Conservation (phyloP, 1,140 invertebrate genomes). For the Aphelenchoides fujianensis region DNA sequence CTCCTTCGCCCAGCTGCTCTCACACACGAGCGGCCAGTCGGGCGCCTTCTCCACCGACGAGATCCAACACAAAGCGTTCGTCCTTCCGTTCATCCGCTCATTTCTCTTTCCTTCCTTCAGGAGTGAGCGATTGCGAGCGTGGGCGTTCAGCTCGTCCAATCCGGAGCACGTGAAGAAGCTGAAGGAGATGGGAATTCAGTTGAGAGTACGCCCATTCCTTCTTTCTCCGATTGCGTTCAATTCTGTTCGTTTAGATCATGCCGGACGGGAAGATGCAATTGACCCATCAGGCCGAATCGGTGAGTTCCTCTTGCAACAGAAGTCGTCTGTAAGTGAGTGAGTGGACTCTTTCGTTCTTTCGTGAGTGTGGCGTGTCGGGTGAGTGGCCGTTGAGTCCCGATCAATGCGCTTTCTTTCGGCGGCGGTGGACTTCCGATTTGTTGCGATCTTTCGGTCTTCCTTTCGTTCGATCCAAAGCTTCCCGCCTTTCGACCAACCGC, state of each 20-base stretch:
- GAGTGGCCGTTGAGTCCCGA: no score
- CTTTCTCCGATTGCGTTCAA: background rate
- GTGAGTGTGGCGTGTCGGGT: no score
- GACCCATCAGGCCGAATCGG: constrained; percentile 70
- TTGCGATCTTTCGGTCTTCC: no score
- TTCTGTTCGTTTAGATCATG: background rate
- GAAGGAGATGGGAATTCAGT: constrained; percentile 87
- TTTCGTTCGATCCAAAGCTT: no score
- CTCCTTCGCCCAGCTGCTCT: background rate
- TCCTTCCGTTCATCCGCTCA: no score
- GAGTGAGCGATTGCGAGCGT: constrained; percentile 62
- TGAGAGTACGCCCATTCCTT: constrained; percentile 66
- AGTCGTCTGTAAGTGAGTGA: no score
- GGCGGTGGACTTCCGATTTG: constrained; percentile 27
- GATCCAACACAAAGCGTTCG: constrained; percentile 21
- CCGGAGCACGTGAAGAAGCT: constrained; percentile 82
- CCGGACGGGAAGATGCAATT: constrained; percentile 84
- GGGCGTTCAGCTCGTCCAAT: constrained; percentile 74
- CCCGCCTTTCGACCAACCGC: background rate
- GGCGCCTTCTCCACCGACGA: constrained; percentile 11
- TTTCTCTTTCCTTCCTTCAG: no score
- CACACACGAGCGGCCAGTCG: constrained; percentile 6
- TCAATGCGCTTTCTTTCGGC: no score
- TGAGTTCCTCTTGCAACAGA: constrained; percentile 59
- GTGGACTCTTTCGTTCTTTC: no score